phyloP scores from a whole-genome alignment of 1,140 invertebrate genomes.

The Gryon sp. region DNA sequence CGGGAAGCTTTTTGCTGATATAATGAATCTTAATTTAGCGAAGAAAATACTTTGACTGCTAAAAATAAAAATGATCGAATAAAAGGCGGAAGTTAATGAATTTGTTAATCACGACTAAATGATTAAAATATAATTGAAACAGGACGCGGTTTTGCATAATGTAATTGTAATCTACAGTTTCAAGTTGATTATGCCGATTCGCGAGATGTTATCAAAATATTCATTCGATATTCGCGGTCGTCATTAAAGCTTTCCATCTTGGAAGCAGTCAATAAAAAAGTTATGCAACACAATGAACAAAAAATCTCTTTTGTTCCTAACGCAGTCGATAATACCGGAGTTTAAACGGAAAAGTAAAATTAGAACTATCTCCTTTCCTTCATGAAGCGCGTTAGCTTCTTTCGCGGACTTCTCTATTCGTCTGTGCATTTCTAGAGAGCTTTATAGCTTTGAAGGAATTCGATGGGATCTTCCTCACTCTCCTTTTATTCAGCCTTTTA shows the following conservation, averaged over 20 bases:
- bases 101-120: too few species aligned
- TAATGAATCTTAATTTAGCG: too few species aligned
- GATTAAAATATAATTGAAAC: too few species aligned
- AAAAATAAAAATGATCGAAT: too few species aligned
- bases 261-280: constrained; percentile 33
- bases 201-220: too few species aligned
- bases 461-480: background rate
- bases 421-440: constrained; percentile 20
- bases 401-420: constrained; percentile 50
- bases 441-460: constrained; percentile 38
- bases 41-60: too few species aligned
- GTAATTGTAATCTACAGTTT: too few species aligned
- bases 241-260: background rate
- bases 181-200: too few species aligned
- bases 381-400: constrained; percentile 48
- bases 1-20: too few species aligned
- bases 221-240: too few species aligned
- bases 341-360: constrained; percentile 59
- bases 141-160: too few species aligned
- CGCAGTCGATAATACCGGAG: constrained; percentile 42
- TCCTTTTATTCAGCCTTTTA: background rate
- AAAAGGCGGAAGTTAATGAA: too few species aligned
- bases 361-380: constrained; percentile 42
- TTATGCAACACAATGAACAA: background rate
- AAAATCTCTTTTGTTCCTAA: constrained; percentile 41